Conservation (phyloP, 1,140 invertebrate species). For the Pollicipes pollicipes region DNA sequence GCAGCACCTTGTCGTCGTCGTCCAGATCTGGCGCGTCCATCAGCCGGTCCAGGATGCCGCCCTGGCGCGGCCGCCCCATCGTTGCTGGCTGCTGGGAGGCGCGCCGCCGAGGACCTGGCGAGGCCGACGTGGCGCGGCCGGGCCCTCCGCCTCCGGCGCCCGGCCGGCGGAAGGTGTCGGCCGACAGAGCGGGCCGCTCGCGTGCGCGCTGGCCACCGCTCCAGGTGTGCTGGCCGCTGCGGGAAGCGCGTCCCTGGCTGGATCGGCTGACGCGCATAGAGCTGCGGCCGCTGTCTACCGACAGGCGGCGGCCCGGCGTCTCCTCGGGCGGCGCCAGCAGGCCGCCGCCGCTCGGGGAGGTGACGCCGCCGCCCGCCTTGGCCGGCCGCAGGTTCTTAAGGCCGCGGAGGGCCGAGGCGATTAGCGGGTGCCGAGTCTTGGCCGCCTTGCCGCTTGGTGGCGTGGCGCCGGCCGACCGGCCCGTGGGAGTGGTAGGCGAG, state of each 20-base stretch:
- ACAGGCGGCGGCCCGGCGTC: neutral
- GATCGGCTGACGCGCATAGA: neutral
- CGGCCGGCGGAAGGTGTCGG: conserved; percentile 4
- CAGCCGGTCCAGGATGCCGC: neutral
- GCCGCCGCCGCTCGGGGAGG: too few relatives aligned
- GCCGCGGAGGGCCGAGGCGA: neutral
- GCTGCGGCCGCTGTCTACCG: neutral
- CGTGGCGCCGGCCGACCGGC: too few relatives aligned
- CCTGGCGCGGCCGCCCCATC: neutral
- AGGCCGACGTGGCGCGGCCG: conserved; percentile 4
- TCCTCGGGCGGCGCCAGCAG: neutral
- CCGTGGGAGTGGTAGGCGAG: neutral
- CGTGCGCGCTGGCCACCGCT: neutral
- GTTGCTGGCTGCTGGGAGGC: neutral
- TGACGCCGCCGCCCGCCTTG: too few relatives aligned
- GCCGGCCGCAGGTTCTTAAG: neutral
- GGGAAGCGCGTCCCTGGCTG: neutral
- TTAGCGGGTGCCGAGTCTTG: neutral
- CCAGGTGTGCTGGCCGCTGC: neutral
- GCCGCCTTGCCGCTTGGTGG: neutral
- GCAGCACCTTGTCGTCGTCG: conserved; percentile 11
- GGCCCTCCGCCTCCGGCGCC: neutral
- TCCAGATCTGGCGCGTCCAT: neutral
- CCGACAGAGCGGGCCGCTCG: neutral
- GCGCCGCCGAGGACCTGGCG: conserved; percentile 5